Evolutionary conservation across 2,113 vertebrate species (phyloP).

Genomic region (Stictonetta naevosa): DNA sequence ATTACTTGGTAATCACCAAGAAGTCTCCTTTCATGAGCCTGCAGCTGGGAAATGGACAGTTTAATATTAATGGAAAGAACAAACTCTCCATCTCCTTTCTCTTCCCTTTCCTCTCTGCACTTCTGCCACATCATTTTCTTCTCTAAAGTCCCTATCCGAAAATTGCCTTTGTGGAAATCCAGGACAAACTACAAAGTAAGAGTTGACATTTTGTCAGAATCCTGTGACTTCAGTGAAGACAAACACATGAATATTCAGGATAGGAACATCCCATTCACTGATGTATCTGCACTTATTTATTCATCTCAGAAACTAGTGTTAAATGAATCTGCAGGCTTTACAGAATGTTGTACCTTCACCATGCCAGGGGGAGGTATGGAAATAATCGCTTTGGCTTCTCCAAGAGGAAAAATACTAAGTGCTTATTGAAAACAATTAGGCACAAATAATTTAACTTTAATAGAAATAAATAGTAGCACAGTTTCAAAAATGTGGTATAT

Average conservation of each 20-base stretch:
- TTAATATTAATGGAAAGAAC: constrained; percentile 61
- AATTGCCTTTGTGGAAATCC: neutral
- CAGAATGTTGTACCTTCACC: neutral
- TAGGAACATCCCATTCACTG: neutral
- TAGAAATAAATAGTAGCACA: neutral
- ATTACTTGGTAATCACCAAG: constrained; percentile 62
- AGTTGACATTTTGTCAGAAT: neutral
- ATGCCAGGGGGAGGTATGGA: neutral
- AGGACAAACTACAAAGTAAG: neutral
- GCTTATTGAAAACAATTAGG: neutral
- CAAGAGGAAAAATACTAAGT: neutral
- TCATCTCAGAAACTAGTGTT: neutral
- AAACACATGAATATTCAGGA: neutral
- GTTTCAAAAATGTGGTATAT: neutral
- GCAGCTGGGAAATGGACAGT: constrained; percentile 59
- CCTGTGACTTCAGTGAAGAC: neutral
- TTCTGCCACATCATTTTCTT: constrained; percentile 10
- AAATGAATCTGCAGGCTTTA: neutral
- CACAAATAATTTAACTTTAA: neutral
- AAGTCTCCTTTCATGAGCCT: constrained; percentile 59
- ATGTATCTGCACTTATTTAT: neutral
- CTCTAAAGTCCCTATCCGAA: neutral
- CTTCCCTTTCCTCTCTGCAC: neutral
- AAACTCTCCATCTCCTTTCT: constrained; percentile 36
- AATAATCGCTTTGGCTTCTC: neutral